Evolutionary conservation across 1,140 invertebrate species (phyloP).

Genomic region (Riptortus pedestris): DNA sequence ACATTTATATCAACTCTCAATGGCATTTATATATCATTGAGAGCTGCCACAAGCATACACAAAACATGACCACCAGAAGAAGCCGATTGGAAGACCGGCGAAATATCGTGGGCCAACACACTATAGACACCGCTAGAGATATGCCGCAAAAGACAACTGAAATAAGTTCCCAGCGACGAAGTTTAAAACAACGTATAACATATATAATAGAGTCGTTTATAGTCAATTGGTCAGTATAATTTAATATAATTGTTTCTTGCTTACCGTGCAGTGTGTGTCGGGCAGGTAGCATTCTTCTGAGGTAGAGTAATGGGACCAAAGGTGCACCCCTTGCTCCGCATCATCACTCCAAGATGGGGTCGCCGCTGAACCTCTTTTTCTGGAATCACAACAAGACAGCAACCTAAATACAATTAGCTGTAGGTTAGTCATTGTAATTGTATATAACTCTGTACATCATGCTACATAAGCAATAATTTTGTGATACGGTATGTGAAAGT

Average conservation of each 20-base stretch:
- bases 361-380: not conserved
- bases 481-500: not conserved
- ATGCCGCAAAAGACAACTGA: too few relatives aligned
- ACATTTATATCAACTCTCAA: not conserved
- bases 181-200: not conserved
- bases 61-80: too few relatives aligned
- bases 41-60: too few relatives aligned
- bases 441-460: not conserved
- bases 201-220: not conserved
- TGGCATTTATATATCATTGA: not conserved
- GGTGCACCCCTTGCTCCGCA: slow-evolving; percentile 73
- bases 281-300: slow-evolving; percentile 88
- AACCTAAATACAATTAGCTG: not conserved
- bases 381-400: not conserved
- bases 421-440: not conserved
- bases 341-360: slow-evolving; percentile 65
- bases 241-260: slow-evolving; percentile 33
- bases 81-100: too few relatives aligned
- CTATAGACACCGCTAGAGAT: too few relatives aligned
- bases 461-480: too few relatives aligned
- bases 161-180: not conserved
- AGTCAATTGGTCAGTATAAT: not conserved
- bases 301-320: slow-evolving; percentile 74
- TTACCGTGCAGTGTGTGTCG: slow-evolving; percentile 78
- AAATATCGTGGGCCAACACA: too few relatives aligned